Evolutionary conservation across 2,888 invertebrate species (phyloP), one percentile per base, ranked within the genome.

Genomic region (Drosophila neonasuta): DNA sequence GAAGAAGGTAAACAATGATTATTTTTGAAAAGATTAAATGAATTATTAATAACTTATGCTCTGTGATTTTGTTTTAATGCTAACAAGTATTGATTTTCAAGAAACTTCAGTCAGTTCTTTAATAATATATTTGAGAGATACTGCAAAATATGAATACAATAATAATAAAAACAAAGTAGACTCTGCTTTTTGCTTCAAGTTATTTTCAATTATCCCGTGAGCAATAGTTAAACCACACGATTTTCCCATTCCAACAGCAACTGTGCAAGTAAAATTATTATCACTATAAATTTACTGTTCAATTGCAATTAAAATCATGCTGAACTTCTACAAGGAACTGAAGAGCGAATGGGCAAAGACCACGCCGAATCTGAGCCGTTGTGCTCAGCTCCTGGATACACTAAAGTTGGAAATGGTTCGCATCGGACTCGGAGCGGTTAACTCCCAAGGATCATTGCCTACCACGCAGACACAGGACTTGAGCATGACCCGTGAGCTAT

Each of bases 271-370:
- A 1, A 46, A 46, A 46, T 20, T 55, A 7, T 34, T 32, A 36
- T 32, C 30, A 32, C 15, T 15, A n/a, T 13, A 49, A 30, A 58
- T 48, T 57, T 32, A n/a, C 13, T 57, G 24, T 41, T 57, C 36
- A 9, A 20, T 46, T 24, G 32, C 3, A 17, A 9, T n/a, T 13
- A 6, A n/a, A n/a, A 44, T 0, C 30, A 80, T 80, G 80, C 42
- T 61, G 13, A 71, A 44, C 1, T 56, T 75, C 9, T 85, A 64
- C 24, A 71, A 59, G 11, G 82, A 87, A 8, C 45, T 83, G 9
- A 83, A 85, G 45, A 41, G 1, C 15, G 82, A 83, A 7, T 87
- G 87, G 87, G 24, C 62, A 4, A 83, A 85, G 32, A 52, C 48
- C 17, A 7, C 65, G 0, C 82, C 87, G 0, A 82, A 83, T 51